These are phyloP conservation scores for Galago senegalensis DNA, from an alignment of 2,797 vertebrate genomes.

Conservation along the genomic window DNA sequence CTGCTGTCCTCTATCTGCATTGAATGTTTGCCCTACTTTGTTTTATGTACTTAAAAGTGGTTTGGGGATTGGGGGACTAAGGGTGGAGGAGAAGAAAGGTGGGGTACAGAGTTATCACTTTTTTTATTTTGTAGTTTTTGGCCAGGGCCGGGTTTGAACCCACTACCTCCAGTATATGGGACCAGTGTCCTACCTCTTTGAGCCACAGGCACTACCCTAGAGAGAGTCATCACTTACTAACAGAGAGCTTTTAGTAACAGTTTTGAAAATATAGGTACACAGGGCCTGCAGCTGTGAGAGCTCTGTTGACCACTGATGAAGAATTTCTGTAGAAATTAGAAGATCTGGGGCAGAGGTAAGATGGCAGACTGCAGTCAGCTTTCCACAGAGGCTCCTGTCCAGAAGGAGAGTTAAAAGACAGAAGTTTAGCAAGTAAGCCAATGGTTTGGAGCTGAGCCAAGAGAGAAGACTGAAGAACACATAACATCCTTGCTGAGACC, in stretches of 20 bases:
- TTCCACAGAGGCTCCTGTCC: too few species aligned
- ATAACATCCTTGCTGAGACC: too few species aligned
- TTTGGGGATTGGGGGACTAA: not conserved
- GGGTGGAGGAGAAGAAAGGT: accelerated
- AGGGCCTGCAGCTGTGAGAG: not conserved
- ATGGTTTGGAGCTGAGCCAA: too few species aligned
- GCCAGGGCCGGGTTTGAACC: too few species aligned
- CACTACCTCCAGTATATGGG: too few species aligned
- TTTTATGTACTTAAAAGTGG: not conserved
- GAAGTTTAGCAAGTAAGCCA: too few species aligned
- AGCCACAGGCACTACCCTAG: too few species aligned
- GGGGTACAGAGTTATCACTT: not conserved
- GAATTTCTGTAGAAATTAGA: constrained; percentile 38
- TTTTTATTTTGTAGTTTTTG: too few species aligned
- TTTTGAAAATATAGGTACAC: constrained; percentile 6
- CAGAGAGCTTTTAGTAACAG: not conserved
- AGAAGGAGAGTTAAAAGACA: too few species aligned
- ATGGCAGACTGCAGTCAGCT: too few species aligned
- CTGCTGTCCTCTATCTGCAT: not conserved
- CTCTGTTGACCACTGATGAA: not conserved
- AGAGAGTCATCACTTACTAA: not conserved
- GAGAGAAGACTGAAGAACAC: too few species aligned
- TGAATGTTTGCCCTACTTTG: not conserved
- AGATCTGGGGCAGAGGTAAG: not conserved
- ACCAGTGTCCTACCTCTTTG: too few species aligned